Base-by-base conservation (phyloP, 2,797 vertebrate genomes). In the Spinus pinus region DNA sequence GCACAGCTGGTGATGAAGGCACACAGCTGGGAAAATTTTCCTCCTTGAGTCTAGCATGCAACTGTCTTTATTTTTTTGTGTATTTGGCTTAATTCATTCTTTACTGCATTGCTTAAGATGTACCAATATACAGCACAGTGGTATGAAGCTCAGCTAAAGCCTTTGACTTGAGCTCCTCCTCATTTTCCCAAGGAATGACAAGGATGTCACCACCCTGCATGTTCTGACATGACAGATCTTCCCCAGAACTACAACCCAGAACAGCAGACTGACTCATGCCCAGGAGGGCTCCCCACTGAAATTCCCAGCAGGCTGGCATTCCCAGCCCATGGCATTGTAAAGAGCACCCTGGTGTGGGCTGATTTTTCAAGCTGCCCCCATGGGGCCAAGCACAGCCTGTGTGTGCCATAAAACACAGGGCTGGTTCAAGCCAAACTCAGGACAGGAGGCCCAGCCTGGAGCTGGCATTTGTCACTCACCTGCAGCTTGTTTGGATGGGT, bases 211-310 rank as follows among this genome's bases (percentile, higher is more conserved):
- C 82, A 79, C 51, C 42, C 35, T 94, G 82, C 94, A 41, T 27
- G 92, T 91, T 93, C 89, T 62, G 62, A 81, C 95, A 70, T 28
- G 89, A 81, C 33, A 81, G 64, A 64, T 50, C 24, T 86, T 93
- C 81, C 61, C 54, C 80, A 94, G 85, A 95, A 86, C 72, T 88
- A 16, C 50, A 50, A 23, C 1, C 2, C 8, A 30, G n/a, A 86
- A 73, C 51, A 95, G 56, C 91, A 93, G 79, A 66, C n/a, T 84
- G 91, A 93, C 47, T 93, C 95, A 93, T 30, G 30, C 61, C 69
- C 7, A 5, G 64, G 84, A 72, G 30, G 37, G 62, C 66, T 93
- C 25, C 69, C 18, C 56, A 66, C 14, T 18, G 73, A 79, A 61
- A 91, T 88, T 90, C 70, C 79, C 92, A 72, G 87, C 84, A 56